These are phyloP conservation scores for Slavum lentiscoides DNA, from an alignment of 2,888 invertebrate genomes.

Conservation along the genomic window DNA sequence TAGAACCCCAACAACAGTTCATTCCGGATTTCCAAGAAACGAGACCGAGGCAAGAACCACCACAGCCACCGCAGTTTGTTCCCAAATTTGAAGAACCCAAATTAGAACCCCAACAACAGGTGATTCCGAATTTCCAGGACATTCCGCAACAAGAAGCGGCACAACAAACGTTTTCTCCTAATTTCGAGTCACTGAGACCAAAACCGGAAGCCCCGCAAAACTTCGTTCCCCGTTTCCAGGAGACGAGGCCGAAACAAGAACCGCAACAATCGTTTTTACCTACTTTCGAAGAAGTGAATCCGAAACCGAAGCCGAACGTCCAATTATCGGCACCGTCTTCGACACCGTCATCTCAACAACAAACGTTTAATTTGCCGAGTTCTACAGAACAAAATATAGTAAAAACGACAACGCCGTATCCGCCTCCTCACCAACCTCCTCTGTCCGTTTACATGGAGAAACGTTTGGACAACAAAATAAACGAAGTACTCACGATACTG, in stretches of 20 bases:
- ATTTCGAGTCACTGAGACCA: conserved; percentile 32
- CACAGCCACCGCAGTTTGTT: conserved; percentile 25
- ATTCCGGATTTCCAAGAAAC: conserved; percentile 42
- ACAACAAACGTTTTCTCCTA: conserved; percentile 37
- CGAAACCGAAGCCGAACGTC: conserved; percentile 11
- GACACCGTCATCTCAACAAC: conserved; percentile 24
- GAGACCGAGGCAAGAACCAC: conserved; percentile 12
- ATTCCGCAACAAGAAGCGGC: conserved; percentile 14
- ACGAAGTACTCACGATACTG: conserved; percentile 72
- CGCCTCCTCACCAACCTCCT: conserved; percentile 78
- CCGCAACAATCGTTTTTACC: not conserved
- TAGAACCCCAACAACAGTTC: conserved; percentile 24
- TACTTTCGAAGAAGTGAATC: conserved; percentile 21
- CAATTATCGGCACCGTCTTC: not conserved
- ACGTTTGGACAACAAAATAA: conserved; percentile 64
- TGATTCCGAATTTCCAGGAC: conserved; percentile 29
- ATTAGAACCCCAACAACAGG: conserved; percentile 29
- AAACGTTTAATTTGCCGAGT: conserved; percentile 13
- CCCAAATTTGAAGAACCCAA: conserved; percentile 40
- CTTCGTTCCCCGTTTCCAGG: conserved; percentile 8
- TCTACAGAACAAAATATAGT: conserved; percentile 25
- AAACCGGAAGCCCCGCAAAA: conserved; percentile 28
- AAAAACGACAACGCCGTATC: conserved; percentile 54
- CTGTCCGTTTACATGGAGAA: conserved; percentile 75
- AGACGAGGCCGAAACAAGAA: conserved; percentile 28